phyloP scores from a whole-genome alignment of 1,140 invertebrate genomes.

The Solenopsis invicta region DNA sequence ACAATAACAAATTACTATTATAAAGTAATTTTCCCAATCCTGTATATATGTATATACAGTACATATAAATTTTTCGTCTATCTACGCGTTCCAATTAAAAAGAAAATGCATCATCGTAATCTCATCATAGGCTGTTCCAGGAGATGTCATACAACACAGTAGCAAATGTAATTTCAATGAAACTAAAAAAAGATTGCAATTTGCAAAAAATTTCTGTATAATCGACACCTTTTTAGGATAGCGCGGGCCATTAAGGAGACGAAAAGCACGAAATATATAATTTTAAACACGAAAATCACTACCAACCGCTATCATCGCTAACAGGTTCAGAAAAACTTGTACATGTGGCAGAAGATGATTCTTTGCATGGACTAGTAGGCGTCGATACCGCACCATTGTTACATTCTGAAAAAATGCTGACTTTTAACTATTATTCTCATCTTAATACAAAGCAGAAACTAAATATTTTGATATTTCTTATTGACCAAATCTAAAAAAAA shows the following conservation, averaged over 20 bases:
- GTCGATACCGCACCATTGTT: constrained; percentile 73
- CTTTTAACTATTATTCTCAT: neutral
- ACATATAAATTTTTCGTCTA: too few species aligned
- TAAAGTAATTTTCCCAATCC: too few species aligned
- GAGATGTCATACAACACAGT: neutral
- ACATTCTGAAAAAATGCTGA: constrained; percentile 53
- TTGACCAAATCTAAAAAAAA: constrained; percentile 1
- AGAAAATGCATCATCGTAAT: neutral
- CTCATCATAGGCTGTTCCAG: constrained; percentile 7
- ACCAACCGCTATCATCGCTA: constrained; percentile 77
- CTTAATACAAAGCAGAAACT: neutral
- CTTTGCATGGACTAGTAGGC: constrained; percentile 74
- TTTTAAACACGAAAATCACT: neutral
- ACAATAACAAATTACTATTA: too few species aligned
- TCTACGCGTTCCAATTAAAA: neutral
- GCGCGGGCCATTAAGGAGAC: neutral
- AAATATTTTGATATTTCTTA: neutral
- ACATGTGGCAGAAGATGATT: constrained; percentile 27
- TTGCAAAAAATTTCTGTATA: neutral
- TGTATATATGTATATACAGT: too few species aligned
- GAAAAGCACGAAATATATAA: neutral
- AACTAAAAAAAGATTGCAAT: neutral
- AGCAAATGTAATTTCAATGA: neutral
- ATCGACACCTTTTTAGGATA: neutral
- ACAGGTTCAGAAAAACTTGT: constrained; percentile 71